A percentile compares a stretch with the other conserved stretches of the same genome.
Conservation (phyloP, 35 echinoderm and acorn worm genomes). For the Diadema setosum region DNA sequence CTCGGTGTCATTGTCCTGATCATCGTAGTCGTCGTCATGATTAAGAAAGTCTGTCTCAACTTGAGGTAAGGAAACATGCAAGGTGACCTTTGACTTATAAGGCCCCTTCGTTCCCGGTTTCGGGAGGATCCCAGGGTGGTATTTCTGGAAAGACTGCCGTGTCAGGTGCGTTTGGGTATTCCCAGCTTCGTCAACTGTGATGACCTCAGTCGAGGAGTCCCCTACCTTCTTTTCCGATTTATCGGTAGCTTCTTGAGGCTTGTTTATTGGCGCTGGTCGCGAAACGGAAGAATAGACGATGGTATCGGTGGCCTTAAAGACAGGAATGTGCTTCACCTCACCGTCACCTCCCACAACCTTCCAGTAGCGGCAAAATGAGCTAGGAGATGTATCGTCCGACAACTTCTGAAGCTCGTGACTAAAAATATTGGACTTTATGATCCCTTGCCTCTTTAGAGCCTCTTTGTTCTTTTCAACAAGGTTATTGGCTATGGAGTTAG, state of each 20-base stretch:
- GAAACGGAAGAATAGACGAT: not conserved
- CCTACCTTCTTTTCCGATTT: not conserved
- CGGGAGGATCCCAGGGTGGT: slow-evolving; percentile 1
- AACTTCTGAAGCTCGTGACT: not conserved
- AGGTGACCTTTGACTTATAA: not conserved
- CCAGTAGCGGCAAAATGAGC: not conserved
- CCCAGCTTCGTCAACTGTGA: not conserved
- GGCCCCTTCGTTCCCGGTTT: not conserved
- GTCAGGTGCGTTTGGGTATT: not conserved
- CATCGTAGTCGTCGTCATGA: not conserved
- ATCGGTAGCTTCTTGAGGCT: not conserved
- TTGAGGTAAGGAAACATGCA: slow-evolving; percentile 16
- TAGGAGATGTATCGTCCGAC: not conserved
- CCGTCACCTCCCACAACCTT: slow-evolving; percentile 9
- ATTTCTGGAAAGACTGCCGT: not conserved
- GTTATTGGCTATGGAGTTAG: not conserved
- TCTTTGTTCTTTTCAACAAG: not conserved
- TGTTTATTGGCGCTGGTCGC: not conserved
- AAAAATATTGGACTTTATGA: not conserved
- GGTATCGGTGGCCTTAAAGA: not conserved
- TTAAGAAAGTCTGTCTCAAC: not conserved
- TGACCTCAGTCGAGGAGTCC: not conserved
- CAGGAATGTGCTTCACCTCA: not conserved
- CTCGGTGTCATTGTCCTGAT: not conserved
- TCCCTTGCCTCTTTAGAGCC: not conserved